A percentile compares a stretch with the other conserved stretches of the same genome.
Evolutionary conservation across 1,140 invertebrate species (phyloP).

Genomic region (Carcinoscorpius rotundicauda): DNA sequence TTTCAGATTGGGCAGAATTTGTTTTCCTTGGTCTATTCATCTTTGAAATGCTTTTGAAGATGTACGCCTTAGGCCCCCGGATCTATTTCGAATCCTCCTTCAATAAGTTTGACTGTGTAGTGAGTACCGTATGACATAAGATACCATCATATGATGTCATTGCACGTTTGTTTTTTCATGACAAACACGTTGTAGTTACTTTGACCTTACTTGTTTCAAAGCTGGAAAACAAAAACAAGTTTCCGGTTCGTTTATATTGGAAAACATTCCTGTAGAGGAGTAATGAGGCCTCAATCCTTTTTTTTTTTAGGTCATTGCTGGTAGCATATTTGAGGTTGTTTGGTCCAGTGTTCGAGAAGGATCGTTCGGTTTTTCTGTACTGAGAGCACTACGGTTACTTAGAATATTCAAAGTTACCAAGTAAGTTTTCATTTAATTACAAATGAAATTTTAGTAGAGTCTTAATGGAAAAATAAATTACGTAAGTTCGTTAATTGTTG

Average conservation of each 20-base stretch:
- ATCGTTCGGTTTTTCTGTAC: constrained; percentile 97
- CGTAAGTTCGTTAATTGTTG: no score
- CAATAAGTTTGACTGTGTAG: constrained; percentile 95
- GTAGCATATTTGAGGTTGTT: constrained; percentile 98
- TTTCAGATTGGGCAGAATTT: constrained; percentile 89
- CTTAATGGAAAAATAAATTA: no score
- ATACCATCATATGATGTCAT: not conserved
- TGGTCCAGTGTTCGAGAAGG: constrained; percentile 93
- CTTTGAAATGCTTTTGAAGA: constrained; percentile 98
- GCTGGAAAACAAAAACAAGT: no score
- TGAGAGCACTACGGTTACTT: constrained; percentile 91
- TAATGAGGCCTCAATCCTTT: not conserved
- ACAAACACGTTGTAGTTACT: no score
- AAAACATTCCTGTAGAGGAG: no score
- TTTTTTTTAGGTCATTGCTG: constrained; percentile 54
- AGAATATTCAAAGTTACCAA: constrained; percentile 95
- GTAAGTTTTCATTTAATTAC: constrained; percentile 33
- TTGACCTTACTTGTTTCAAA: no score
- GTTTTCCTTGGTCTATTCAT: constrained; percentile 98
- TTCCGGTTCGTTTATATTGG: no score
- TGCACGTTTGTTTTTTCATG: no score
- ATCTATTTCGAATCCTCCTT: constrained; percentile 99
- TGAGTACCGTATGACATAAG: constrained; percentile 28
- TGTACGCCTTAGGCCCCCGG: constrained; percentile 94
- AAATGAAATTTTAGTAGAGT: no score